Conservation (phyloP, 1,140 invertebrate species). For the Hesperophylax magnus region DNA sequence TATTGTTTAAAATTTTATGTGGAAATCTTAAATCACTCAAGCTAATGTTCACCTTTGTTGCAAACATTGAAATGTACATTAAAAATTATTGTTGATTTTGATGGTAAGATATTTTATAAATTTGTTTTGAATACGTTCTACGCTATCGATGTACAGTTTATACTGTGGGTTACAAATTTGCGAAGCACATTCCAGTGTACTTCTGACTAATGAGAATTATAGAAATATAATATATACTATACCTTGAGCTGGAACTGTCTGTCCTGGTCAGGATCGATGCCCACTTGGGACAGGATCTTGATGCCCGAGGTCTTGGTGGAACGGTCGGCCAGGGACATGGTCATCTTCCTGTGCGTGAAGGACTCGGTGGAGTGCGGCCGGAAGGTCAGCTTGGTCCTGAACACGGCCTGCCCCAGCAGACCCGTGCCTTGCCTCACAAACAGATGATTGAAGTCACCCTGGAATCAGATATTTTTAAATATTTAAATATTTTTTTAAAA, state of each 20-base stretch:
- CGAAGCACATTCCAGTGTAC: no score
- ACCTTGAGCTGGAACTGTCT: conserved; percentile 92
- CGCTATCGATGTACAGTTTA: no score
- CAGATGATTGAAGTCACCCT: conserved; percentile 94
- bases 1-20: no score
- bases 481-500: not conserved
- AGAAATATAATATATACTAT: conserved; percentile 26
- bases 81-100: no score
- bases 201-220: no score
- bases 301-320: conserved; percentile 97
- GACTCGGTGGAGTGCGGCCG: conserved; percentile 98
- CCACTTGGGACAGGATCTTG: conserved; percentile 95
- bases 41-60: no score
- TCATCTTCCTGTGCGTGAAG: conserved; percentile 99
- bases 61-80: no score
- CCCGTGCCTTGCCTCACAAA: conserved; percentile 98
- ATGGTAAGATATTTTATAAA: no score
- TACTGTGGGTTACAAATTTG: no score
- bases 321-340: conserved; percentile 95
- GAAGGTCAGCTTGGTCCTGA: conserved; percentile 96
- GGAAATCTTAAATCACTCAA: no score
- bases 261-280: conserved; percentile 93
- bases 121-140: no score
- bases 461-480: conserved; percentile 64
- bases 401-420: conserved; percentile 97